Base-by-base conservation (phyloP, 37 sponge, comb jelly and placozoan species). In the Diacarnus erythraeanus region DNA sequence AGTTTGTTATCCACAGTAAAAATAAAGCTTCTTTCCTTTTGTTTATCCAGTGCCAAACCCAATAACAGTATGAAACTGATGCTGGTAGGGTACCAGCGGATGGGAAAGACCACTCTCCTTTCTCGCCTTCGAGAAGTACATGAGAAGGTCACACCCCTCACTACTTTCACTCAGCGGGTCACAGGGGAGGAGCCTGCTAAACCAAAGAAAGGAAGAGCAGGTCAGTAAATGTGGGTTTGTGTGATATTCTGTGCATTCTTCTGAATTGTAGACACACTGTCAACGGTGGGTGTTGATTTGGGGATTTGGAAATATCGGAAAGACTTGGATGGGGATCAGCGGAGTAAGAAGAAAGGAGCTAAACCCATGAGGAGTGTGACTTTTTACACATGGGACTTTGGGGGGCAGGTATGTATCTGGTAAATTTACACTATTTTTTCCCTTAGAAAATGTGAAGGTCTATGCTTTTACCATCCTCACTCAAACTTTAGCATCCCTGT, bases 311-410 rank as follows among this genome's bases (percentile, higher is more conserved):
- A 83, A 78, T 96, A 96, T 75, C 84, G 81, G 31, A 89, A 82
- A 57, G 93, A 92, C 74, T 76, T 82, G 68, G 90, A 88, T 18
- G 72, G 83, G 0, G 76, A 78, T 20, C 44, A 72, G 12, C 27
- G 71, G 35, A 61, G 23, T 18, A 71, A 57, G 64, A 76, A 47
- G 61, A 78, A 74, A 71, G 75, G 80, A 36, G 37, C 69, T 21
- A 79, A 69, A 57, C 74, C 51, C n/a, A 61, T 85, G 77, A 57
- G 72, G 25, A 78, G 80, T 42, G 90, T 96, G 65, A 91, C 91
- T 20, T 96, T 96, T 80, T 89, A 88, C 64, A 96, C 93, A 0
- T 92, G 96, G 96, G 96, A 95, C 77, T 95, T 95, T 86, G 96
- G 88, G 22, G 96, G 96, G n/a, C 96, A 94, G 92, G 92, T 92